Evolutionary conservation across 2,888 invertebrate genomes (phyloP).

Genomic region (Drosophila silvestris): DNA sequence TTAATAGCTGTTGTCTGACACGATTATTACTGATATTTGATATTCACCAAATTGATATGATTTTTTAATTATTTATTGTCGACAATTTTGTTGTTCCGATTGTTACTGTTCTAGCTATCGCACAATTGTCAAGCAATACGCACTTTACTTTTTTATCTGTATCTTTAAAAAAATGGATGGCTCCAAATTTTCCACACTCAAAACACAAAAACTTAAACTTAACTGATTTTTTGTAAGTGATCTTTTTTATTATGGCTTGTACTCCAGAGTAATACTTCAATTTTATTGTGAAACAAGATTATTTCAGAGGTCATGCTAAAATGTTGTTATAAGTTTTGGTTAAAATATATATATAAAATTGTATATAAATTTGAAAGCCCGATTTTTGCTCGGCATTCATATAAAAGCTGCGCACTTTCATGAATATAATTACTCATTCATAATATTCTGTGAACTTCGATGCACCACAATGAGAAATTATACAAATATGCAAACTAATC

Average conservation of each 20-base stretch:
- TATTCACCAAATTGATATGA: slow-evolving; percentile 55
- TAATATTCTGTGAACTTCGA: slow-evolving; percentile 31
- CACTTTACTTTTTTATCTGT: slow-evolving; percentile 31
- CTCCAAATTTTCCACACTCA: neutral
- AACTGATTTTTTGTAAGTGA: neutral
- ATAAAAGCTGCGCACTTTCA: neutral
- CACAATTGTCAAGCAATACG: slow-evolving; percentile 4
- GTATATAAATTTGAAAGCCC: neutral
- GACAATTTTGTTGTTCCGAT: slow-evolving; percentile 17
- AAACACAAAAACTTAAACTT: neutral
- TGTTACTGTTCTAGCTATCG: slow-evolving; percentile 4
- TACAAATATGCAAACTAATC: slow-evolving; percentile 16
- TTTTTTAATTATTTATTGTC: slow-evolving; percentile 66
- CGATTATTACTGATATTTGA: slow-evolving; percentile 26
- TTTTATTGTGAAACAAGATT: neutral
- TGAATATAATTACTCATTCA: neutral
- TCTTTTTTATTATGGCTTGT: neutral
- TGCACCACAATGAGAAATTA: slow-evolving; percentile 17
- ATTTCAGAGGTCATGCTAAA: neutral
- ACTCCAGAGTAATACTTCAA: neutral
- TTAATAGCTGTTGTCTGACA: slow-evolving; percentile 34
- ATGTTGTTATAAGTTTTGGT: neutral
- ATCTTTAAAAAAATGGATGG: neutral
- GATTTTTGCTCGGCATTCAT: neutral
- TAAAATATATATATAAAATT: neutral